phyloP scores from a whole-genome alignment of 2,113 vertebrate species.

The Carettochelys insculpta region DNA sequence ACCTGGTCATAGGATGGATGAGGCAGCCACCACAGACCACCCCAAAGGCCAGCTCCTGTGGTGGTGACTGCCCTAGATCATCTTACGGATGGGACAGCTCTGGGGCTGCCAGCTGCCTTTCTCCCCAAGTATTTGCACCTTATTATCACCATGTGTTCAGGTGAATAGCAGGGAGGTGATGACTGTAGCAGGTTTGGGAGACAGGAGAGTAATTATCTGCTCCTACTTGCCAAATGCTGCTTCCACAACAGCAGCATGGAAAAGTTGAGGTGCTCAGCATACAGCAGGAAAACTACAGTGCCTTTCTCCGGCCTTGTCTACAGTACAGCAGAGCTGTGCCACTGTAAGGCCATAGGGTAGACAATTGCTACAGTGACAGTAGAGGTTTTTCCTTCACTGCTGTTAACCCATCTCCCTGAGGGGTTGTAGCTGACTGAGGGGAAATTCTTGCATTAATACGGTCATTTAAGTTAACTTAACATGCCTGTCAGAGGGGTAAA shows the following conservation, averaged over 20 bases:
- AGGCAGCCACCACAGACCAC: too few species aligned
- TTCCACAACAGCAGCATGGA: background rate
- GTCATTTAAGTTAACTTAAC: background rate
- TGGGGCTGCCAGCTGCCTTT: conserved; percentile 18
- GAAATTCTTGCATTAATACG: background rate
- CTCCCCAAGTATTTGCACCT: background rate
- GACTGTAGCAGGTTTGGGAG: background rate
- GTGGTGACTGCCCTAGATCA: too few species aligned
- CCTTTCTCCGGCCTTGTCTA: background rate
- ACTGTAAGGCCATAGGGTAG: background rate
- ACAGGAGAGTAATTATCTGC: background rate
- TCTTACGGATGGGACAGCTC: too few species aligned
- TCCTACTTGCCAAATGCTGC: background rate
- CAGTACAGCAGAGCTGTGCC: background rate
- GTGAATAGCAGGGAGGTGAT: background rate
- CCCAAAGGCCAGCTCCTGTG: too few species aligned
- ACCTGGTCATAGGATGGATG: too few species aligned
- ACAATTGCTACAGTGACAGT: background rate
- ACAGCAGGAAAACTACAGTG: background rate
- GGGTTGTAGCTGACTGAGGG: background rate
- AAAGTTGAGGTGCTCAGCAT: background rate
- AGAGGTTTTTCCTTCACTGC: background rate
- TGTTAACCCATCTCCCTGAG: background rate
- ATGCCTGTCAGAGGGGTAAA: background rate
- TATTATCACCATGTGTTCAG: background rate